phyloP scores from a whole-genome alignment of 2,797 vertebrate species.

The Balearica regulorum region DNA sequence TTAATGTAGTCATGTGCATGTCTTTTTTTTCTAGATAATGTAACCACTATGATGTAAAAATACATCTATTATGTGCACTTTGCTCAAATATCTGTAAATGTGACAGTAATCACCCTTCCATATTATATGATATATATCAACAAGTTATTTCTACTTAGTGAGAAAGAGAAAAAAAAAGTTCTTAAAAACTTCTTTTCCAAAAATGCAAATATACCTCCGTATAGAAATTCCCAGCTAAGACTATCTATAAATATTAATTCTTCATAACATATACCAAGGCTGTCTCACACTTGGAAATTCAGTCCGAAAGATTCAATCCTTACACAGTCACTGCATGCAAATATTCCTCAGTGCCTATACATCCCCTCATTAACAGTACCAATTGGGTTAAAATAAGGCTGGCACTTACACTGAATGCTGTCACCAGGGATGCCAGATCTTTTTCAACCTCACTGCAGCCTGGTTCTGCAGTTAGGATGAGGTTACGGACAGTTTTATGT shows the following conservation, averaged over 20 bases:
- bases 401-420: not conserved
- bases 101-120: not conserved
- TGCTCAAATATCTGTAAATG: conserved; percentile 28
- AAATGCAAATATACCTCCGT: not conserved
- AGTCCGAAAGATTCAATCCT: not conserved
- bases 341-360: not conserved
- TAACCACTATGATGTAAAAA: not conserved
- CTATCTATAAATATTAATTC: conserved; percentile 55
- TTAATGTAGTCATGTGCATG: not conserved
- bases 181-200: not conserved
- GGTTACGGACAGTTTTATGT: not conserved
- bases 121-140: conserved; percentile 1
- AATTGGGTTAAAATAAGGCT: not conserved
- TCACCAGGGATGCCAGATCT: not conserved
- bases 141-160: conserved; percentile 42
- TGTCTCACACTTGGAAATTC: conserved; percentile 27
- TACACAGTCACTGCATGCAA: not conserved
- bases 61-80: not conserved
- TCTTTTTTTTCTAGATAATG: not conserved
- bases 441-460: not conserved
- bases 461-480: not conserved
- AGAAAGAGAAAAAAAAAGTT: not conserved
- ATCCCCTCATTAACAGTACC: not conserved
- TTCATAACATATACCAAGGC: not conserved
- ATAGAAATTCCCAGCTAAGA: conserved; percentile 22